Evolutionary conservation across 2,888 invertebrate species (phyloP).

Genomic region (Plebejus anna): DNA sequence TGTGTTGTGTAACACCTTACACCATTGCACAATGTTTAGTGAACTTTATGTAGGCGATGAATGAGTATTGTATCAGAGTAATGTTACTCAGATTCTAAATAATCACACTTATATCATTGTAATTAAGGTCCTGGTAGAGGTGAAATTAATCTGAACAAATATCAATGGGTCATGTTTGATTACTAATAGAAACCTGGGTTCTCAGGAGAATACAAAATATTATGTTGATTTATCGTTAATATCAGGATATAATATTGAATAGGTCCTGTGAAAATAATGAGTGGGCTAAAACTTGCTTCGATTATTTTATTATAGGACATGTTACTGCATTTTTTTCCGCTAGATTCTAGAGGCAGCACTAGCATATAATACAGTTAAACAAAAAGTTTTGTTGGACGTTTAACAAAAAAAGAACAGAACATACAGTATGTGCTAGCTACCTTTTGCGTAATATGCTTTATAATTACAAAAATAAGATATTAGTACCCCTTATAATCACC

Average conservation of each 20-base stretch:
- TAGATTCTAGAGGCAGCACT: no score
- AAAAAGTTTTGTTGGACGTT: no score
- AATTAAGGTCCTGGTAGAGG: background rate
- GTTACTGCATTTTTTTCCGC: no score
- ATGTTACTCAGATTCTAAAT: background rate
- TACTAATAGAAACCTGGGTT: background rate
- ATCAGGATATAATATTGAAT: background rate
- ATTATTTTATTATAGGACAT: no score
- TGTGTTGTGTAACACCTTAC: background rate
- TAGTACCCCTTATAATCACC: no score
- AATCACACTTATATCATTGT: background rate
- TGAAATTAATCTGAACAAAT: background rate
- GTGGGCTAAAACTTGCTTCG: no score
- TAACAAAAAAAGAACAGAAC: no score
- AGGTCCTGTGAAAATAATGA: background rate
- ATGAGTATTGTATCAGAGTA: background rate
- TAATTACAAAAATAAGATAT: no score
- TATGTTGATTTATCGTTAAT: background rate
- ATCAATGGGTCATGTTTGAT: conserved; percentile 5
- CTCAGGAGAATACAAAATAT: background rate
- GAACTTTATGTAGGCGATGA: conserved; percentile 2
- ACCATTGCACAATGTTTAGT: background rate
- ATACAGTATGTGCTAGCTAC: no score
- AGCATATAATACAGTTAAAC: no score
- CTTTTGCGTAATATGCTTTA: no score